A percentile compares a stretch with the other conserved stretches of the same genome.
Evolutionary conservation across 2,888 invertebrate species (phyloP).

Genomic region (Epinotia brunnichana): DNA sequence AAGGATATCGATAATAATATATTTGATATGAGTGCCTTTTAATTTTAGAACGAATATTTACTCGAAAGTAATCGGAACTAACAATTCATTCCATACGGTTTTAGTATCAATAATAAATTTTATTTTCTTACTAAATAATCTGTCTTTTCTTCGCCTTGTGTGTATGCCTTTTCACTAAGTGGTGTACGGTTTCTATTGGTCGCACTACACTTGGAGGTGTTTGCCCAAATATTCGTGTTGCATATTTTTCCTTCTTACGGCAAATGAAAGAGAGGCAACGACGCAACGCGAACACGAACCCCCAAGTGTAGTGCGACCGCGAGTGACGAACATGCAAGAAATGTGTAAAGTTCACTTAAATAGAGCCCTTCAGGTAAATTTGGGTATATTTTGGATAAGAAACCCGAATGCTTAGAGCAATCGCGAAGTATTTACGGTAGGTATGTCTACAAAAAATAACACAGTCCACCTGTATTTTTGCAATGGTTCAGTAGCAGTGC

Average conservation of each 20-base stretch:
- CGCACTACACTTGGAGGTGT: too few species aligned
- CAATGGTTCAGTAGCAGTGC: neutral
- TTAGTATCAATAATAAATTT: neutral
- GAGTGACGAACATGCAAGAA: too few species aligned
- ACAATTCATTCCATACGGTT: slow-evolving; percentile 37
- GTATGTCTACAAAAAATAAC: neutral
- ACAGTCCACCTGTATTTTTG: neutral
- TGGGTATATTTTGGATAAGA: neutral
- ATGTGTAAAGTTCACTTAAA: too few species aligned
- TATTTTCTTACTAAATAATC: slow-evolving; percentile 28
- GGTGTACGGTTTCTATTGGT: neutral
- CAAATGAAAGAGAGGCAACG: too few species aligned
- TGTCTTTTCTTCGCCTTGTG: slow-evolving; percentile 1
- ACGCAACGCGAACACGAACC: too few species aligned
- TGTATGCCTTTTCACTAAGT: neutral
- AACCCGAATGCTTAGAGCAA: neutral
- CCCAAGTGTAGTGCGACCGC: too few species aligned
- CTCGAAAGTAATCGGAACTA: slow-evolving; percentile 26
- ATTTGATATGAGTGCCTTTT: slow-evolving; percentile 17
- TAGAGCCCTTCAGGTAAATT: too few species aligned
- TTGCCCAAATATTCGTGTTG: too few species aligned
- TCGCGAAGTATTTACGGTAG: neutral
- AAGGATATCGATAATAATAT: slow-evolving; percentile 81
- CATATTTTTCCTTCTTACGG: too few species aligned
- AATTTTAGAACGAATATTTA: neutral